Percentiles rank a stretch among this genome's conserved stretches.
These are phyloP conservation scores for Venustoraphidia nigricollis DNA, from an alignment of 2,888 invertebrate genomes.

Conservation along the genomic window DNA sequence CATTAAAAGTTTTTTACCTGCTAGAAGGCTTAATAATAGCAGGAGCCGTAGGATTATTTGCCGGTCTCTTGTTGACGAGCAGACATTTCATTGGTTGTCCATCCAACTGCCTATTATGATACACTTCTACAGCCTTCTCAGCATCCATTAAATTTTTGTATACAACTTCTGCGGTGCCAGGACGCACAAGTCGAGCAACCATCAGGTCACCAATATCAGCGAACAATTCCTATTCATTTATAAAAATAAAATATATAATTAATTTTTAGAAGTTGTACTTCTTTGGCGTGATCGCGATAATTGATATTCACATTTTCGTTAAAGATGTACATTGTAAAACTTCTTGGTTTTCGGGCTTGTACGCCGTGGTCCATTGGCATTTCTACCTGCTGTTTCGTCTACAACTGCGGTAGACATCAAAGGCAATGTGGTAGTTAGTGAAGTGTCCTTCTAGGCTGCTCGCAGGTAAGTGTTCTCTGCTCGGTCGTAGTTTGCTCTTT, in stretches of 20 bases:
- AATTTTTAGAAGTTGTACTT: too few species aligned
- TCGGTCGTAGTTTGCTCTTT: too few species aligned
- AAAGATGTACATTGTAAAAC: too few species aligned
- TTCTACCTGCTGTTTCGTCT: too few species aligned
- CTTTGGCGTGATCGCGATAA: too few species aligned
- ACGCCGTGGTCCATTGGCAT: too few species aligned
- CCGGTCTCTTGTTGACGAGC: slow-evolving; percentile 59
- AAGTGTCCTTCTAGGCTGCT: too few species aligned
- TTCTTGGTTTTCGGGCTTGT: too few species aligned
- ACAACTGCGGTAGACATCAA: too few species aligned
- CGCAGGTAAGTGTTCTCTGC: too few species aligned
- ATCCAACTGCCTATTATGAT: slow-evolving; percentile 85
- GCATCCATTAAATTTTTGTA: slow-evolving; percentile 77
- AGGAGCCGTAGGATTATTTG: slow-evolving; percentile 39
- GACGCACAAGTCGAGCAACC: slow-evolving; percentile 68
- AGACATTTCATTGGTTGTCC: slow-evolving; percentile 88
- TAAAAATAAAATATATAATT: neutral
- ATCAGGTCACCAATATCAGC: slow-evolving; percentile 81
- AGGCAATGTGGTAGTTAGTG: too few species aligned
- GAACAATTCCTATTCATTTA: slow-evolving; percentile 61
- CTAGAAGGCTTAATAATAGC: slow-evolving; percentile 20
- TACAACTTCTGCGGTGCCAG: slow-evolving; percentile 84
- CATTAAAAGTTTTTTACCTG: neutral
- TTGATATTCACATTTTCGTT: too few species aligned
- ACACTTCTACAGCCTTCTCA: slow-evolving; percentile 78